Conservation (phyloP, 1,140 invertebrate species). For the Agraylea sexmaculata region DNA sequence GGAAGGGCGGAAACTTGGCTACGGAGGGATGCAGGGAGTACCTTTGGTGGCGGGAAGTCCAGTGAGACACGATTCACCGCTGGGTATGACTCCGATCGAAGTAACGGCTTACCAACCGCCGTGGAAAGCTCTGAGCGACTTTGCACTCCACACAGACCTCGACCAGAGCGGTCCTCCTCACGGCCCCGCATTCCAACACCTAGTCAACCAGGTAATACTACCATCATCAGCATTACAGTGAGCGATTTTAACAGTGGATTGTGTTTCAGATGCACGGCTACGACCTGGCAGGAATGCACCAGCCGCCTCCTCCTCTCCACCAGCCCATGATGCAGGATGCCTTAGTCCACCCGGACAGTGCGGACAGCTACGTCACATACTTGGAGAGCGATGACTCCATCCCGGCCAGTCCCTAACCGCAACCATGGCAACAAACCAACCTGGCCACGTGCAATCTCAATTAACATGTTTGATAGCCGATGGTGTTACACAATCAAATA, state of each 20-base stretch:
- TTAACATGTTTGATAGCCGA: too few relatives aligned
- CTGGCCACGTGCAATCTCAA: conserved; percentile 21
- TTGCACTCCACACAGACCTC: conserved; percentile 86
- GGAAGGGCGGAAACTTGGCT: conserved; percentile 87
- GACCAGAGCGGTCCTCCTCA: conserved; percentile 59
- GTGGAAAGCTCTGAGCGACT: conserved; percentile 93
- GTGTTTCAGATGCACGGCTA: conserved; percentile 75
- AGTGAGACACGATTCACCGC: conserved; percentile 81
- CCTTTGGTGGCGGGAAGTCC: conserved; percentile 94
- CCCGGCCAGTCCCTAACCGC: conserved; percentile 49
- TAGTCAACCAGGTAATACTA: conserved; percentile 77
- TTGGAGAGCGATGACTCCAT: conserved; percentile 75
- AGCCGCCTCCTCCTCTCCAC: conserved; percentile 49
- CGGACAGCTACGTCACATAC: conserved; percentile 81
- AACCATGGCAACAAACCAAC: conserved; percentile 19
- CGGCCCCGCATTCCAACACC: conserved; percentile 86
- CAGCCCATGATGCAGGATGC: conserved; percentile 41
- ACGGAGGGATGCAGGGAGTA: conserved; percentile 87
- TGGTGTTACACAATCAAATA: too few relatives aligned
- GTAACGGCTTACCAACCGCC: conserved; percentile 94
- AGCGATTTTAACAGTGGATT: not conserved
- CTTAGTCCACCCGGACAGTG: conserved; percentile 60
- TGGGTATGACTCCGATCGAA: conserved; percentile 75
- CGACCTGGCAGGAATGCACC: conserved; percentile 52
- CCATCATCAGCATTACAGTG: conserved; percentile 2